phyloP scores from a whole-genome alignment of 2,888 invertebrate species.

The Xestia rhomboidea region DNA sequence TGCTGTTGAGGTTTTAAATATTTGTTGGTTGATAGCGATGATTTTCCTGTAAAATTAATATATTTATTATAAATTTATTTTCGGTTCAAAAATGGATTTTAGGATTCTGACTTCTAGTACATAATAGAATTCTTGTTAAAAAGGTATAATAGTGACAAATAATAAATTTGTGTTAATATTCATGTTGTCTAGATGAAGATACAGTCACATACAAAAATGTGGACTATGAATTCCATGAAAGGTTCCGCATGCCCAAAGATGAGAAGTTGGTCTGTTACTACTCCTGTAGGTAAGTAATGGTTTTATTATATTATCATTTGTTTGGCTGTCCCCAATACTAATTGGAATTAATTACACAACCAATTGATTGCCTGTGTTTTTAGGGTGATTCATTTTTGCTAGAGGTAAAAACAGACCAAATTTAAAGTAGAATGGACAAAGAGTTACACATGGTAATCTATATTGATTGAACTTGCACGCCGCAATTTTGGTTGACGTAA shows the following conservation, averaged over 20 bases:
- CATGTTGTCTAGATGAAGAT: slow-evolving; percentile 93
- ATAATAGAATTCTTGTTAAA: too few species aligned
- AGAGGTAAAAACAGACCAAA: not conserved
- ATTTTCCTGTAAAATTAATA: too few species aligned
- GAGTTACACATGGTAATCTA: not conserved
- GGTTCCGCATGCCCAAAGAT: slow-evolving; percentile 97
- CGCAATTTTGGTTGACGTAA: too few species aligned
- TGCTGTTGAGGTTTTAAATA: too few species aligned
- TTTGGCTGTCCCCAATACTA: slow-evolving; percentile 19
- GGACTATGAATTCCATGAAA: slow-evolving; percentile 95
- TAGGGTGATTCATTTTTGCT: slow-evolving; percentile 28
- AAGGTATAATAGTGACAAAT: not conserved
- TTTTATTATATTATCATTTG: slow-evolving; percentile 24
- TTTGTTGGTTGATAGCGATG: too few species aligned
- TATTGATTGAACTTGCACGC: slow-evolving; percentile 26
- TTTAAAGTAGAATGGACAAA: slow-evolving; percentile 13
- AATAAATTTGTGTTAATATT: slow-evolving; percentile 10
- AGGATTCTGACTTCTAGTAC: too few species aligned
- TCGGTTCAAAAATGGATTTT: too few species aligned
- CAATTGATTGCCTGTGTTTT: slow-evolving; percentile 3
- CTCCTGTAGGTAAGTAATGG: slow-evolving; percentile 95
- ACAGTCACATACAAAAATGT: slow-evolving; percentile 94
- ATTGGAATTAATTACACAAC: slow-evolving; percentile 13
- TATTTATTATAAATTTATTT: too few species aligned
- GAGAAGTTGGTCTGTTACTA: slow-evolving; percentile 99